Conservation (phyloP, 2,888 invertebrate species). For the Ochlodes sylvanus region DNA sequence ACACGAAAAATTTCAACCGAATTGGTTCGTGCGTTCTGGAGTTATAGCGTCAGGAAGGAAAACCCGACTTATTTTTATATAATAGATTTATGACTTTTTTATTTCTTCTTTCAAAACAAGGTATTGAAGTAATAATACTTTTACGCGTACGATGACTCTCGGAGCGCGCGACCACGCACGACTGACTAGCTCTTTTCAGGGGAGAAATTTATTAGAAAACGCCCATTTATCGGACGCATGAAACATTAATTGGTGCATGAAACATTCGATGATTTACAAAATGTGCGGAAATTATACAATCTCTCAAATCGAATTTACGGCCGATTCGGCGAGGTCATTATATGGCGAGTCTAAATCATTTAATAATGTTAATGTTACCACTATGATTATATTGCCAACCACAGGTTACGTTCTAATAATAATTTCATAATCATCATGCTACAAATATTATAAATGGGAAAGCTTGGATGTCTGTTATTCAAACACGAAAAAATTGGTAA, state of each 20-base stretch:
- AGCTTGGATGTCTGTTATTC: too few relatives aligned
- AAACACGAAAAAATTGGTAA: too few relatives aligned
- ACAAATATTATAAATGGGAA: too few relatives aligned
- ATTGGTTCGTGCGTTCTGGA: too few relatives aligned
- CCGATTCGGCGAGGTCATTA: not conserved
- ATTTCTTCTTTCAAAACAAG: not conserved
- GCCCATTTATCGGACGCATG: not conserved
- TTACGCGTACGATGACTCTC: not conserved
- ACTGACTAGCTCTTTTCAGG: not conserved
- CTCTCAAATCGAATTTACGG: not conserved
- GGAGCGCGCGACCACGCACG: not conserved
- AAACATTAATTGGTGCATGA: not conserved
- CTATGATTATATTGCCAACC: too few relatives aligned
- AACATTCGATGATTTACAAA: slow-evolving; percentile 4
- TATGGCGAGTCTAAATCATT: not conserved
- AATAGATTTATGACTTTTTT: slow-evolving; percentile 7
- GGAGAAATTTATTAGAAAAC: not conserved
- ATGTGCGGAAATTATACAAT: slow-evolving; percentile 7
- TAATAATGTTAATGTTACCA: not conserved
- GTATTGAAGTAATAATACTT: not conserved
- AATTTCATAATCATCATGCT: too few relatives aligned
- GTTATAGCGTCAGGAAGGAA: too few relatives aligned
- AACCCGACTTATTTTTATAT: too few relatives aligned
- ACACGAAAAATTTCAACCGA: too few relatives aligned
- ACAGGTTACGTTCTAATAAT: too few relatives aligned